Evolutionary conservation across 2,113 vertebrate species (phyloP), one percentile per base, ranked within the genome.

Genomic region (Chaetura pelagica): DNA sequence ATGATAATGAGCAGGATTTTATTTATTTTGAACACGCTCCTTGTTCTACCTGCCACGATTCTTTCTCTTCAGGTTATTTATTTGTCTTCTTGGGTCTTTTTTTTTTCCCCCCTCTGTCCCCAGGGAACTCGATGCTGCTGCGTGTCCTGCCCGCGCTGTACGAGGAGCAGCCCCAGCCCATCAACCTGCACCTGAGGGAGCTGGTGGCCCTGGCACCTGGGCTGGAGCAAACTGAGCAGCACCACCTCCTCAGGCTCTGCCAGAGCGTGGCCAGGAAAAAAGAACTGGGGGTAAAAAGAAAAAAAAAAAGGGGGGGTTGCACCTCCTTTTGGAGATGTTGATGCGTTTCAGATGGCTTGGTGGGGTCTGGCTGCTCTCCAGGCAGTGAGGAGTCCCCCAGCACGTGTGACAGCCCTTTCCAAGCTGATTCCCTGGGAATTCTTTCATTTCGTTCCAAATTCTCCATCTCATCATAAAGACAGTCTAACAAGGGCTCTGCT

Each of bases 141-240:
- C 98, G 99, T 10, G 98, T 99, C 55, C 97, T 99, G 73, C 99
- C 99, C 3, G 98, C 99, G 9, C 98, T 99, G 46, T 99, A 99
- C 82, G 98, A 98, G 85, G 97, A 98, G 87, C 98, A 97, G 49
- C 98, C 99, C 1, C 97, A 96, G 42, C 96, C 95, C 0, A 99
- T 99, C 91, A 97, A 97, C 94, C 95, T 82, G 62, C 97, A 95
- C 83, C 96, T 99, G 35, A 95, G 61, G 20, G 98, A 98, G 46
- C 98, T 99, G 80, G 96, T 98, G 55, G 96, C 97, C 5, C 96
- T 98, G 97, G 97, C 98, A 98, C 86, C 98, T 40, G 97, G 97
- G 59, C 97, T 99, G 96, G 98, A 99, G 13, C 97, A 97, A 2
- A 49, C 98, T 0, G 99, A 99, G 80, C 98, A 98, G 23, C 99